phyloP scores from a whole-genome alignment of 2,797 vertebrate genomes.

The Micropoecilia bifurca region DNA sequence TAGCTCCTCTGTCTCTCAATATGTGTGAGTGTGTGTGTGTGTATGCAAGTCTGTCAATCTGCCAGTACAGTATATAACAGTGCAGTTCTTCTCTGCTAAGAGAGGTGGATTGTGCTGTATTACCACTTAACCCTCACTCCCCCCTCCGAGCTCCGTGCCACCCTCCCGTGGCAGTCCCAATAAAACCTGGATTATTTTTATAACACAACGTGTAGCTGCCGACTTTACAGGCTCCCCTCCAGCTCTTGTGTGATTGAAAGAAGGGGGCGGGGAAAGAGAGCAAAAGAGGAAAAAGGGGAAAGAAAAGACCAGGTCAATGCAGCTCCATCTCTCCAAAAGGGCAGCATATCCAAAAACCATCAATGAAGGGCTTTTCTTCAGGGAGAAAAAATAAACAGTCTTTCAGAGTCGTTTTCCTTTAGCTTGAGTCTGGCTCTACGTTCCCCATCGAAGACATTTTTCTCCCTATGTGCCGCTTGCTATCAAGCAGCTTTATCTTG shows the following conservation, averaged over 20 bases:
- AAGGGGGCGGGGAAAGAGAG: neutral
- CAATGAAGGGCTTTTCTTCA: slow-evolving; percentile 76
- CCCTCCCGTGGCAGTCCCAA: slow-evolving; percentile 72
- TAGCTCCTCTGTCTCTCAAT: slow-evolving; percentile 54
- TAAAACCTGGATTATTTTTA: slow-evolving; percentile 85
- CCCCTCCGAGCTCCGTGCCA: slow-evolving; percentile 36
- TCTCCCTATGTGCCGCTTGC: slow-evolving; percentile 17
- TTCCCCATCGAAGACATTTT: slow-evolving; percentile 16
- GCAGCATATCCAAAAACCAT: slow-evolving; percentile 76
- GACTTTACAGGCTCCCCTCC: slow-evolving; percentile 76
- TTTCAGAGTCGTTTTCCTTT: slow-evolving; percentile 49
- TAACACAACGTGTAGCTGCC: slow-evolving; percentile 71
- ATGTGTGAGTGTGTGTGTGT: slow-evolving; percentile 2
- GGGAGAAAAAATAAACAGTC: slow-evolving; percentile 77
- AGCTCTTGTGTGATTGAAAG: slow-evolving; percentile 52
- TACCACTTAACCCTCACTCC: slow-evolving; percentile 63
- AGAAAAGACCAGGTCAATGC: slow-evolving; percentile 63
- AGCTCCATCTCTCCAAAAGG: slow-evolving; percentile 60
- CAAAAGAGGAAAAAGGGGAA: slow-evolving; percentile 34
- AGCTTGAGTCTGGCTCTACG: slow-evolving; percentile 49
- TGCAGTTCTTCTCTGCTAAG: slow-evolving; percentile 67
- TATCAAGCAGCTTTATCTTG: slow-evolving; percentile 35
- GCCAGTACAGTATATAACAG: slow-evolving; percentile 65
- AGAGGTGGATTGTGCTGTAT: slow-evolving; percentile 77
- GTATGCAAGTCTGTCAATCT: slow-evolving; percentile 9